These are phyloP conservation scores for Diadema setosum DNA, from an alignment of 35 echinoderm and acorn worm species.

Conservation along the genomic window DNA sequence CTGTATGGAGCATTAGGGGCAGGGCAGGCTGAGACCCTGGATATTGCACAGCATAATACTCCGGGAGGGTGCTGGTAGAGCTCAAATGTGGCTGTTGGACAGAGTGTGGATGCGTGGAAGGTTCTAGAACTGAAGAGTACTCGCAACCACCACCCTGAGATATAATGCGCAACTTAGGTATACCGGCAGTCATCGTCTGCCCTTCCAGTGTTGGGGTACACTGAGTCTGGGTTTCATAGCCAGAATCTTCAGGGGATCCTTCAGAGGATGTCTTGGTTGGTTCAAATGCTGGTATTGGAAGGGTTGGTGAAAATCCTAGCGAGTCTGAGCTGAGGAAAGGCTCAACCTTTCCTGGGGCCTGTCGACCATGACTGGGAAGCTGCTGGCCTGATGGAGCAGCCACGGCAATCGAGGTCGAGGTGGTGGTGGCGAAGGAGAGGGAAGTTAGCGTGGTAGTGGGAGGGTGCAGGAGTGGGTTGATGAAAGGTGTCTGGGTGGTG, in stretches of 20 bases:
- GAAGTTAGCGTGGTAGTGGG: neutral
- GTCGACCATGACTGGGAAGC: neutral
- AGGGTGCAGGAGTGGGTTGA: constrained; percentile 32
- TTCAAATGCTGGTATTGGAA: constrained; percentile 1
- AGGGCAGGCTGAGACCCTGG: neutral
- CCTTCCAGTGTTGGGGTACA: neutral
- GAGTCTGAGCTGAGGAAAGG: constrained; percentile 1
- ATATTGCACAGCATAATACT: constrained; percentile 3
- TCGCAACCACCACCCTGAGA: neutral
- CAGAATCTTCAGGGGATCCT: neutral
- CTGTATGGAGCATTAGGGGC: neutral
- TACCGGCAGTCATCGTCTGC: neutral
- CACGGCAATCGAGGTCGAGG: neutral
- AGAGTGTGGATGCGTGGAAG: neutral
- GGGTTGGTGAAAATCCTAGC: constrained; percentile 19
- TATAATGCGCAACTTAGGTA: neutral
- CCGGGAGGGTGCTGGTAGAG: neutral
- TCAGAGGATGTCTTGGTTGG: neutral
- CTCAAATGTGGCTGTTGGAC: neutral
- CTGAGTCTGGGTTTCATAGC: neutral
- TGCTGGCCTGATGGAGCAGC: neutral
- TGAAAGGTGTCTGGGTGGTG: constrained; percentile 31
- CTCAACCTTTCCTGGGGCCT: neutral
- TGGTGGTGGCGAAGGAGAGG: neutral
- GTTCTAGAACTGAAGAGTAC: neutral